Conservation (phyloP, 1,140 invertebrate species). For the Cotesia typhae region DNA sequence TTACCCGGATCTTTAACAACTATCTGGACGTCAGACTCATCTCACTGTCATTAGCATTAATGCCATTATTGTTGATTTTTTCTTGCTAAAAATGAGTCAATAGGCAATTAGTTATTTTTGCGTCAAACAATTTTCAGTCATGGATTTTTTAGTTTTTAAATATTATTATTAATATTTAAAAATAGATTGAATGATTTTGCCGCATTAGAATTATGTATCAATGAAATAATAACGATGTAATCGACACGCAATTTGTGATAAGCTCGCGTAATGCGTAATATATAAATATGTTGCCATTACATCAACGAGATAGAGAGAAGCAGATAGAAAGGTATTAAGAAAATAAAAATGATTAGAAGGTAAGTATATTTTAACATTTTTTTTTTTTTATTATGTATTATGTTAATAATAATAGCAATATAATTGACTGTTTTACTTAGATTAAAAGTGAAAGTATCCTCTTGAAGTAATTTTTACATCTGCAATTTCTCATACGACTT, state of each 20-base stretch:
- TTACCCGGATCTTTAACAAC: too few species aligned
- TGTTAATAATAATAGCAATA: too few species aligned
- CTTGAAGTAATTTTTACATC: constrained; percentile 44
- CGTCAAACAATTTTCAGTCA: too few species aligned
- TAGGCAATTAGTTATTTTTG: too few species aligned
- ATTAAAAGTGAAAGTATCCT: constrained; percentile 57
- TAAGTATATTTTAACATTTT: not conserved
- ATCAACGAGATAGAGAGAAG: too few species aligned
- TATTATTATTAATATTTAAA: too few species aligned
- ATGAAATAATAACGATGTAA: constrained; percentile 1
- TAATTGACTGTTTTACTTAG: too few species aligned
- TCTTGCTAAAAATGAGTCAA: not conserved
- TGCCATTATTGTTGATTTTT: not conserved
- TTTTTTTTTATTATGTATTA: not conserved
- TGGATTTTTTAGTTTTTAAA: too few species aligned
- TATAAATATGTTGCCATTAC: too few species aligned
- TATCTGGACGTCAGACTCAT: not conserved
- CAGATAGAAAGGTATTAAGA: too few species aligned
- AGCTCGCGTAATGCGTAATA: not conserved
- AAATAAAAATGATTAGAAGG: too few species aligned
- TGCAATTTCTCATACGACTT: constrained; percentile 29
- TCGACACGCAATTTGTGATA: constrained; percentile 3
- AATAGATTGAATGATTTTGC: too few species aligned
- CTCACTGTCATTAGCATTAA: not conserved
- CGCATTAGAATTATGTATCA: not conserved